phyloP scores from a whole-genome alignment of 2,797 vertebrate species.

The Enteromius radiatus region DNA sequence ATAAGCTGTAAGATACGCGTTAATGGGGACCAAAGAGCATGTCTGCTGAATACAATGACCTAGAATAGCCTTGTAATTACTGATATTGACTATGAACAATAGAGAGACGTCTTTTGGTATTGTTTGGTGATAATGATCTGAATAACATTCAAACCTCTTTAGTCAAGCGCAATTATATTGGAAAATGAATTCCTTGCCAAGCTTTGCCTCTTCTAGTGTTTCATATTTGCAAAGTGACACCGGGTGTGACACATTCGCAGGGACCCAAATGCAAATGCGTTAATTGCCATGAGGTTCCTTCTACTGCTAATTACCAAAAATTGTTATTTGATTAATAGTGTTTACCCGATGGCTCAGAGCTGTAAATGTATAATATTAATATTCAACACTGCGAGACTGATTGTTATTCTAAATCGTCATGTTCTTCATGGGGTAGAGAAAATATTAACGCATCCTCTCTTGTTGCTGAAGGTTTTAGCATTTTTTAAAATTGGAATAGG shows the following conservation, averaged over 20 bases:
- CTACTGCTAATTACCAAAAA: constrained; percentile 76
- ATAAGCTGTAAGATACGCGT: background rate
- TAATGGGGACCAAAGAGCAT: constrained; percentile 15
- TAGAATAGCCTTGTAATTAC: constrained; percentile 19
- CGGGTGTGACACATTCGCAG: background rate
- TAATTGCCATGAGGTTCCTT: constrained; percentile 52
- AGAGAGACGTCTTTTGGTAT: background rate
- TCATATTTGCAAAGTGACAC: constrained; percentile 55
- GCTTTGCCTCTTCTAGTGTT: constrained; percentile 62
- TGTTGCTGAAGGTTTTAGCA: background rate
- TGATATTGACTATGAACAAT: constrained; percentile 19
- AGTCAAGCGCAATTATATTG: constrained; percentile 64
- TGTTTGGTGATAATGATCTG: constrained; percentile 26
- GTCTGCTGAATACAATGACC: constrained; percentile 21
- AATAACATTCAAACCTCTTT: constrained; percentile 55
- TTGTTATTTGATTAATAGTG: constrained; percentile 76
- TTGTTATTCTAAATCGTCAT: constrained; percentile 21
- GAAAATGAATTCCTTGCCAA: constrained; percentile 55
- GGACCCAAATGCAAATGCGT: constrained; percentile 5
- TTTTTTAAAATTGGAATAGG: background rate
- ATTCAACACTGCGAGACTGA: constrained; percentile 15
- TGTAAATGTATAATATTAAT: constrained; percentile 28
- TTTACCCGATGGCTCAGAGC: constrained; percentile 62
- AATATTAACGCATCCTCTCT: background rate
- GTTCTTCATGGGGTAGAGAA: background rate